A percentile compares a stretch with the other conserved stretches of the same genome.
These are phyloP conservation scores for Antechinus stuartii DNA, from an alignment of 2,113 vertebrate species.

Conservation along the genomic window DNA sequence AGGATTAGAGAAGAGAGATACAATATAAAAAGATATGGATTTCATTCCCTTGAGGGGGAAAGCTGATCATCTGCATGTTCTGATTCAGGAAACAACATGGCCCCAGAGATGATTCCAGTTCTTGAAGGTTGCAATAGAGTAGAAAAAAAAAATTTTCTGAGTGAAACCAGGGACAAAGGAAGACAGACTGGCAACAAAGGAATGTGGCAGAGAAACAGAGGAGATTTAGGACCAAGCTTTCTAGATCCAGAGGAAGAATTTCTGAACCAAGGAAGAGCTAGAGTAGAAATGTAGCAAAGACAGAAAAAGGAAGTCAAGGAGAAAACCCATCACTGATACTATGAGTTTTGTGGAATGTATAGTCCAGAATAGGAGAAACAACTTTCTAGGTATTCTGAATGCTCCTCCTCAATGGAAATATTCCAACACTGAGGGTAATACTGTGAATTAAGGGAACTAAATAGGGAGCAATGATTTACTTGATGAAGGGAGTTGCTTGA, in stretches of 20 bases:
- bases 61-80: not conserved
- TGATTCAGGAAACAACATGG: not conserved
- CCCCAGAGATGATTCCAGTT: not conserved
- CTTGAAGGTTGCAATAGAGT: not conserved
- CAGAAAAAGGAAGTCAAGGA: not conserved
- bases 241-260: not conserved
- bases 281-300: not conserved
- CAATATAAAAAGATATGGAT: not conserved
- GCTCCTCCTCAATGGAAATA: not conserved
- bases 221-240: not conserved
- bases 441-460: not conserved
- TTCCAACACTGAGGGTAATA: not conserved
- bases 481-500: not conserved
- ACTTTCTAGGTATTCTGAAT: not conserved
- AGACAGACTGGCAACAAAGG: not conserved
- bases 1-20: not conserved
- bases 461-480: not conserved
- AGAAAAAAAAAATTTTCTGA: not conserved
- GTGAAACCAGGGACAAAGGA: not conserved
- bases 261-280: not conserved
- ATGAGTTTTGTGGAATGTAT: not conserved
- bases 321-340: not conserved
- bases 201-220: not conserved
- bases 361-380: not conserved
- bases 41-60: not conserved